phyloP scores from a whole-genome alignment of 2,888 invertebrate species.

The Epirrhoe alternata region DNA sequence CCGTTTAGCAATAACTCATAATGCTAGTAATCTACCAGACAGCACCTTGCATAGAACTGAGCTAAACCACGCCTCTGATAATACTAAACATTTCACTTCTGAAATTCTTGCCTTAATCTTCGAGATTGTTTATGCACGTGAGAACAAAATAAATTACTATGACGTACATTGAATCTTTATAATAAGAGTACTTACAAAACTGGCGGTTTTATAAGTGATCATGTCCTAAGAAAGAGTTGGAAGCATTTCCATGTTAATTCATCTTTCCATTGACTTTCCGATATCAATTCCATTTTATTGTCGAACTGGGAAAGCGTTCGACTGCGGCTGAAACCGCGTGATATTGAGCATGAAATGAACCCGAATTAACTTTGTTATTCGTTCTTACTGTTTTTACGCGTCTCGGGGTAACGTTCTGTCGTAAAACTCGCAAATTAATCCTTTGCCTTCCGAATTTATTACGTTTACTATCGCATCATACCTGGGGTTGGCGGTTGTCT shows the following conservation, averaged over 20 bases:
- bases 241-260: slow-evolving; percentile 26
- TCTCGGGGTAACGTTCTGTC: slow-evolving; percentile 25
- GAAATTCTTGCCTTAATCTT: slow-evolving; percentile 12
- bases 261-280: slow-evolving; percentile 28
- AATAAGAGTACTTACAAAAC: background rate
- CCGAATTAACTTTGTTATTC: slow-evolving; percentile 38
- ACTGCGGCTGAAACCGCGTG: slow-evolving; percentile 30
- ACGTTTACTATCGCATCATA: slow-evolving; percentile 3
- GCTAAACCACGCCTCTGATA: slow-evolving; percentile 33
- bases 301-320: slow-evolving; percentile 30
- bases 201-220: background rate
- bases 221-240: background rate
- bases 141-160: slow-evolving; percentile 7
- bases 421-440: slow-evolving; percentile 32
- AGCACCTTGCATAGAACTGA: slow-evolving; percentile 27
- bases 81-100: slow-evolving; percentile 1
- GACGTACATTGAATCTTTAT: background rate
- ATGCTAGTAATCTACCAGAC: slow-evolving; percentile 39
- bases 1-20: slow-evolving; percentile 40
- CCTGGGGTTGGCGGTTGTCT: background rate
- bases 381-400: slow-evolving; percentile 30
- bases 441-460: slow-evolving; percentile 23
- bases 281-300: slow-evolving; percentile 29
- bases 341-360: slow-evolving; percentile 48
- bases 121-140: slow-evolving; percentile 14